Percentiles rank a stretch among this genome's conserved stretches.
These are phyloP conservation scores for Resseliella maxima DNA, from an alignment of 2,888 invertebrate species.

Conservation along the genomic window DNA sequence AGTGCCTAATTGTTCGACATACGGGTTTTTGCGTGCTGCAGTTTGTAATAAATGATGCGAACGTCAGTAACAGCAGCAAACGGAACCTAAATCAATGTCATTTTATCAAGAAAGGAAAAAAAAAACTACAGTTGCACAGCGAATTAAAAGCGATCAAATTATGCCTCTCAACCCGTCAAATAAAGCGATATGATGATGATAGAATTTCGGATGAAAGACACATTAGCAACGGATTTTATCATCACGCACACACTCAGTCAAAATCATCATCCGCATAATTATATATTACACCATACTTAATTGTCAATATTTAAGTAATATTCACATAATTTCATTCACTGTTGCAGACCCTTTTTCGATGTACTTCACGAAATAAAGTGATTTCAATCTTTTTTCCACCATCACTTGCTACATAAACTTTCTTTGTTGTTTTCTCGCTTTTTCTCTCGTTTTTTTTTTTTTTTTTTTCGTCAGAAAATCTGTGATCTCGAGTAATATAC, in stretches of 20 bases:
- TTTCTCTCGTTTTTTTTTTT: neutral
- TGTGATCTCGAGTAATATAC: neutral
- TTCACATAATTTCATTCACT: neutral
- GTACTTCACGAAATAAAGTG: neutral
- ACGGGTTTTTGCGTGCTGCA: neutral
- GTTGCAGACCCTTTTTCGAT: neutral
- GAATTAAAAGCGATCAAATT: neutral
- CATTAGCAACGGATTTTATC: constrained; percentile 14
- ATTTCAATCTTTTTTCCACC: too few relatives aligned
- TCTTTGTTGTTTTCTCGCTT: neutral
- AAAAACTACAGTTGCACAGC: neutral
- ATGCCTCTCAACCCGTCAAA: neutral
- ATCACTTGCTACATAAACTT: neutral
- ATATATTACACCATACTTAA: constrained; percentile 36
- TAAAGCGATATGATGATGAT: neutral
- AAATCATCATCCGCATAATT: constrained; percentile 17
- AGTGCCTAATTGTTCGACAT: neutral
- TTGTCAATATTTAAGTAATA: constrained; percentile 43
- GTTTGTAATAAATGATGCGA: neutral
- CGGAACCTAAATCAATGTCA: constrained; percentile 38
- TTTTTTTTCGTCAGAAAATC: neutral
- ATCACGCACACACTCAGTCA: neutral
- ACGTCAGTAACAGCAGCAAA: neutral
- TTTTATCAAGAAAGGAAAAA: neutral
- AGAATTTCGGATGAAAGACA: constrained; percentile 33